Conservation (phyloP, 2,113 vertebrate genomes). For the Periophthalmodon schlosseri region DNA sequence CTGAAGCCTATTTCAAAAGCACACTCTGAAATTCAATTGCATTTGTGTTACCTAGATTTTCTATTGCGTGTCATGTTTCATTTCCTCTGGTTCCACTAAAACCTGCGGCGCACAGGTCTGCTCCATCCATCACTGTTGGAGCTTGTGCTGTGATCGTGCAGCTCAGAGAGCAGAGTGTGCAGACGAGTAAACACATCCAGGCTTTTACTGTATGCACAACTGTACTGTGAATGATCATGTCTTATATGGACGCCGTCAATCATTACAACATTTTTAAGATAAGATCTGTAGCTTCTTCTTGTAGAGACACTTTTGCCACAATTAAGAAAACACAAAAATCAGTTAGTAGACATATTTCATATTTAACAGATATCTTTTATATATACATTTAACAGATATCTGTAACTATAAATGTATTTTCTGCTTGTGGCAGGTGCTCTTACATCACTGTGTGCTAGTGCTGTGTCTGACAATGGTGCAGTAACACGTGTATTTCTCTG, state of each 20-base stretch:
- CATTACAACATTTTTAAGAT: background rate
- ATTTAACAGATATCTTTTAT: too few species aligned
- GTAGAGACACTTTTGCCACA: too few species aligned
- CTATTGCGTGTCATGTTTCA: slow-evolving; percentile 42
- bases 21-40: slow-evolving; percentile 15
- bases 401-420: background rate
- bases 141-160: slow-evolving; percentile 22
- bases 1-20: background rate
- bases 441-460: background rate
- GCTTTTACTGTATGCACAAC: slow-evolving; percentile 13
- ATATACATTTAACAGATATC: too few species aligned
- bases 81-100: slow-evolving; percentile 45
- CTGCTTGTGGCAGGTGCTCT: background rate
- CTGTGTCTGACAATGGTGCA: background rate
- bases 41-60: slow-evolving; percentile 12
- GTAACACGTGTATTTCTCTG: background rate
- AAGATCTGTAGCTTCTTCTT: too few species aligned
- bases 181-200: slow-evolving; percentile 14
- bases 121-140: slow-evolving; percentile 49
- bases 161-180: slow-evolving; percentile 17
- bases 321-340: too few species aligned
- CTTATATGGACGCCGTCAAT: background rate
- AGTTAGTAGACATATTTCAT: too few species aligned
- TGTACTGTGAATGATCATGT: slow-evolving; percentile 12
- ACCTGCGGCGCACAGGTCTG: slow-evolving; percentile 21